Base-by-base conservation (phyloP, 2,113 vertebrate genomes). In the Alouatta palliata region DNA sequence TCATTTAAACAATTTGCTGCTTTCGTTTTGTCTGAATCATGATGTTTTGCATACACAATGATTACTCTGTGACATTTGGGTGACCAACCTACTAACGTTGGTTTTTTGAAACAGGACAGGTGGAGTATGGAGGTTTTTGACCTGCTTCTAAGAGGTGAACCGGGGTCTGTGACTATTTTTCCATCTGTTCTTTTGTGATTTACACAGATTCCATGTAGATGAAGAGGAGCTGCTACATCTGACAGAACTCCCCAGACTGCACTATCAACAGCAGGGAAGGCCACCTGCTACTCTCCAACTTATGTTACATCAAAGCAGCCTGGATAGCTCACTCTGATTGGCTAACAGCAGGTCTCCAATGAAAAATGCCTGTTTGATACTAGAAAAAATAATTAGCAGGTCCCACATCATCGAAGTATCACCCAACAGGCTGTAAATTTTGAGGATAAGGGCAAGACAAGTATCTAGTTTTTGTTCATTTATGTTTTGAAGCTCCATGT, bases 261-360 rank as follows among this genome's bases (percentile, higher is more conserved):
- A 87, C 88, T 95, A 94, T 97, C 98, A 99, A 98, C 98, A 98
- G 98, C 98, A 98, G 97, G 98, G 98, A 98, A 97, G 98, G 96
- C 98, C 98, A 99, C 98, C 98, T 98, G 98, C 98, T 98, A 98
- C 96, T 98, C 76, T 97, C 88, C 97, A 98, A 97, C 95, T 98
- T 97, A 58, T 79, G 95, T 98, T 98, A 98, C 97, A 98, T 98
- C 97, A 98, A 99, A 98, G 98, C 90, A 75, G 75, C 19, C 83
- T 92, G 56, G n/a, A 96, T 32, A 0, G 58, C 70, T 45, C 91
- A 3, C 77, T 88, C 77, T 96, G 98, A 90, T 97, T 98, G 98
- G 97, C 98, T 94, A 91, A 96, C 94, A 97, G 94, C 52, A 96
- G 58, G 96, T 87, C 80, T 97, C 95, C 71, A 94, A 96, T 92